A percentile compares a stretch with the other conserved stretches of the same genome.
Conservation (phyloP, 2,797 vertebrate genomes). For the Fundulus diaphanus region DNA sequence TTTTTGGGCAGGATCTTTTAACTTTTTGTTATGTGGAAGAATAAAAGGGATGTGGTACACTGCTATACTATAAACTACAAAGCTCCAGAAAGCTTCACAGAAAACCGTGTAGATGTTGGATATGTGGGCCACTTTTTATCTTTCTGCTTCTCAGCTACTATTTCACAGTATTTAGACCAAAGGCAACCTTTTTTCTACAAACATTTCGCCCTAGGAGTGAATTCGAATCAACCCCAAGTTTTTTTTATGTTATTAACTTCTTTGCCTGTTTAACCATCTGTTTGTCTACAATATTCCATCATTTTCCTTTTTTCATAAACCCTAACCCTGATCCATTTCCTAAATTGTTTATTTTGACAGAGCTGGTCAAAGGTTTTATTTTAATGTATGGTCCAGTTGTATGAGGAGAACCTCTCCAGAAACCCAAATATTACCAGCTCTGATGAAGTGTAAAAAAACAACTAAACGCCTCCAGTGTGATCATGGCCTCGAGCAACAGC, state of each 20-base stretch:
- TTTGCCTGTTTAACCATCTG: neutral
- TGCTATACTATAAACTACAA: no score
- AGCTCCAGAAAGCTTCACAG: no score
- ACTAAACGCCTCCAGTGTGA: conserved; percentile 33
- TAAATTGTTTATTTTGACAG: no score
- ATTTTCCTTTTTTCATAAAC: neutral
- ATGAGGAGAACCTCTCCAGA: neutral
- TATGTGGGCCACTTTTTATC: neutral
- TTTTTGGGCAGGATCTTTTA: no score
- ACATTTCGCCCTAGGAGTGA: no score
- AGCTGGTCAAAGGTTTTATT: neutral
- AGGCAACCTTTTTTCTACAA: no score
- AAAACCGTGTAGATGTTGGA: no score
- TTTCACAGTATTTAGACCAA: no score
- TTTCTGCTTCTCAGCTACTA: neutral
- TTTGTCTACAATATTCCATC: neutral
- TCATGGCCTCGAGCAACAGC: conserved; percentile 41
- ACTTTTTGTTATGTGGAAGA: no score
- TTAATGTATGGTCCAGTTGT: neutral
- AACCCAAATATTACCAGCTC: conserved; percentile 4
- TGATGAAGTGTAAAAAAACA: conserved; percentile 8
- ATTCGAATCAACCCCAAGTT: no score
- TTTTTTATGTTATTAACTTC: neutral
- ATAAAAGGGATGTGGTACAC: no score
- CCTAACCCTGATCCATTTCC: no score